phyloP scores from a whole-genome alignment of 2,797 vertebrate genomes.

The Platalea minor region DNA sequence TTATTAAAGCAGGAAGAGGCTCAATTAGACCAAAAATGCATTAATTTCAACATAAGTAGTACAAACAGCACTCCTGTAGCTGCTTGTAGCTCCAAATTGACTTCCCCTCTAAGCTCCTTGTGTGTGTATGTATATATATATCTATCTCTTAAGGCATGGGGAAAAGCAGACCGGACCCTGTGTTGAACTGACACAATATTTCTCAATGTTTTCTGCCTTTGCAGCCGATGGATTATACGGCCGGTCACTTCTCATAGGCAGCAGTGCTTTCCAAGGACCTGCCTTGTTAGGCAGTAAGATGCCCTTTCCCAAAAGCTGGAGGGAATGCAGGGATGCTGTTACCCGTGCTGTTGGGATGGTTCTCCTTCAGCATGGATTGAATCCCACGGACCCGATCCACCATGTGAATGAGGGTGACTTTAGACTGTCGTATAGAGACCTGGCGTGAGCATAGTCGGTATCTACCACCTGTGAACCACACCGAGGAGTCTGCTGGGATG shows the following conservation, averaged over 20 bases:
- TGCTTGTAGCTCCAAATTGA: background rate
- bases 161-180: background rate
- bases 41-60: background rate
- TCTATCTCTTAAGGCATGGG: background rate
- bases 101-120: background rate
- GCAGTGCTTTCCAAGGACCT: background rate
- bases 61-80: background rate
- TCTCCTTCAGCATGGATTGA: rapidly evolving
- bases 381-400: background rate
- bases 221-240: background rate
- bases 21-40: background rate
- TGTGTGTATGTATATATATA: rapidly evolving
- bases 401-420: background rate
- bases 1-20: background rate
- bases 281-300: background rate
- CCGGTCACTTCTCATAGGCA: background rate
- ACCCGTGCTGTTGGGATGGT: rapidly evolving
- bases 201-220: background rate
- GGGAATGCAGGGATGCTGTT: background rate
- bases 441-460: no score
- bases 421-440: rapidly evolving
- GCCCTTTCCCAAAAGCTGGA: background rate
- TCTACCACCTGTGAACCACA: background rate
- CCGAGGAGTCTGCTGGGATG: background rate
- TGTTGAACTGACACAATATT: background rate